phyloP scores from a whole-genome alignment of 2,113 vertebrate genomes.

The Trematomus loennbergii region DNA sequence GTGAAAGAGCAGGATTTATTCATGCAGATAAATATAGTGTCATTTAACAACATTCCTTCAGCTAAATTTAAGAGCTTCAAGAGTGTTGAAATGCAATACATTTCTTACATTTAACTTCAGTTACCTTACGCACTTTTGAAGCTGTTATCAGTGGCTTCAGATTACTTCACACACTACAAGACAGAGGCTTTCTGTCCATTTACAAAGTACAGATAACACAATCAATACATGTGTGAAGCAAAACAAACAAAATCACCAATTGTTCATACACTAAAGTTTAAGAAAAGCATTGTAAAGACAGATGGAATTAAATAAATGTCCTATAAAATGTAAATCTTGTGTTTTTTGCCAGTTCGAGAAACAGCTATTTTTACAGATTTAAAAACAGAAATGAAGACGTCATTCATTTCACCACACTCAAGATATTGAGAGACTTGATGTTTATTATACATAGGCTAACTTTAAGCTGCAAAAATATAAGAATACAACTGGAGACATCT shows the following conservation, averaged over 20 bases:
- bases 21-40: too few relatives aligned
- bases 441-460: background rate
- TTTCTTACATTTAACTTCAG: too few relatives aligned
- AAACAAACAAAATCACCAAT: background rate
- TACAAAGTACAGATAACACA: background rate
- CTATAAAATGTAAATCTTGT: too few relatives aligned
- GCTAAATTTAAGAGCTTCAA: too few relatives aligned
- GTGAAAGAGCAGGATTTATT: too few relatives aligned
- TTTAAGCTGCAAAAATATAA: background rate
- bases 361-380: background rate
- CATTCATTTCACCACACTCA: background rate
- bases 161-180: constrained; percentile 21
- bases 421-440: background rate
- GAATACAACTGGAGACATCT: too few relatives aligned
- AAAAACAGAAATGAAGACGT: background rate
- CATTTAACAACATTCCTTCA: too few relatives aligned
- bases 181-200: constrained; percentile 2
- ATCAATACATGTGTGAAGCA: constrained; percentile 17
- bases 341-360: background rate
- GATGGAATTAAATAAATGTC: background rate
- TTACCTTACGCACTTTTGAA: too few relatives aligned
- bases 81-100: too few relatives aligned
- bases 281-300: too few relatives aligned
- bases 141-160: constrained; percentile 25
- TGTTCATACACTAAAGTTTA: background rate